Evolutionary conservation across 2,888 invertebrate genomes (phyloP).

Genomic region (Euspilapteryx auroguttella): DNA sequence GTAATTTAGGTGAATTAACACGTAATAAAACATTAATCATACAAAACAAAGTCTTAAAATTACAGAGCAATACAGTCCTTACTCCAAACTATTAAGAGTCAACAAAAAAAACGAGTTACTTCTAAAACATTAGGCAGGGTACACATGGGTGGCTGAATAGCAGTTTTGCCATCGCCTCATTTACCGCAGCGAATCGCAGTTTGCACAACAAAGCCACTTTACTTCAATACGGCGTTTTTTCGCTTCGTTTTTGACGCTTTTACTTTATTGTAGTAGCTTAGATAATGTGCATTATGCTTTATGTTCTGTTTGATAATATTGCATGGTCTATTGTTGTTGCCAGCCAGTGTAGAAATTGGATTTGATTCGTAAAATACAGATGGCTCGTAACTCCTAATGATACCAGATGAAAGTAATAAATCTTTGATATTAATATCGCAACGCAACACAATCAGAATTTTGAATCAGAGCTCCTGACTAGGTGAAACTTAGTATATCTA

Average conservation of each 20-base stretch:
- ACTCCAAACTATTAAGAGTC: no score
- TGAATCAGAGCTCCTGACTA: no score
- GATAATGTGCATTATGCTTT: conserved; percentile 30
- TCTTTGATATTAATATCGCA: no score
- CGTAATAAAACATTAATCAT: no score
- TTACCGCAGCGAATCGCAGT: conserved; percentile 50
- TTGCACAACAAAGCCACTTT: conserved; percentile 51
- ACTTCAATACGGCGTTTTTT: conserved; percentile 48
- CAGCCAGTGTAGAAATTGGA: conserved; percentile 50
- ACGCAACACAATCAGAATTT: no score
- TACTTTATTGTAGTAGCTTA: no score
- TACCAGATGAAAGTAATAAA: no score
- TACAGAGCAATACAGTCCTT: no score
- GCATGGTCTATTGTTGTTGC: conserved; percentile 17
- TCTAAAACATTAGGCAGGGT: conserved; percentile 52
- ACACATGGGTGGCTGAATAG: conserved; percentile 36
- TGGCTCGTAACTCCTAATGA: conserved; percentile 31
- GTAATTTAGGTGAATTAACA: no score
- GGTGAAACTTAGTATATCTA: no score
- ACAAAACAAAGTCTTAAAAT: no score
- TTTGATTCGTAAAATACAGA: conserved; percentile 41
- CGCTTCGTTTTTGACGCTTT: conserved; percentile 39
- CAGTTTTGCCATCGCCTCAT: conserved; percentile 47
- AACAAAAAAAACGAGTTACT: conserved; percentile 21
- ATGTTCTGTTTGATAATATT: conserved; percentile 21